A percentile compares a stretch with the other conserved stretches of the same genome.
Conservation (phyloP, 2,113 vertebrate genomes). For the Connochaetes taurinus region DNA sequence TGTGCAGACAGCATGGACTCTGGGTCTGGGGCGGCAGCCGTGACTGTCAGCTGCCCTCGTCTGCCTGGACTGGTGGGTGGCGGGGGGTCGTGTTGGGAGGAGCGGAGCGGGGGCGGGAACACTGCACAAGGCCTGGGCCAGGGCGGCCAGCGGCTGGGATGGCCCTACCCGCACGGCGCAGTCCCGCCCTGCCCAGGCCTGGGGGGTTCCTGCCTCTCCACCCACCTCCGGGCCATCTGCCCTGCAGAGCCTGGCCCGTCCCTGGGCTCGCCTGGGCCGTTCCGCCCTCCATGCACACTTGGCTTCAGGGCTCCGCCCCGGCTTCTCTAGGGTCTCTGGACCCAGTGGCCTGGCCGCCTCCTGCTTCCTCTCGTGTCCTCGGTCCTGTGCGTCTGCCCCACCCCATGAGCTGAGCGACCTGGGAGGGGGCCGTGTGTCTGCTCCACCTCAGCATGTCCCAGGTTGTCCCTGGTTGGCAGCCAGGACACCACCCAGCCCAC, state of each 20-base stretch:
- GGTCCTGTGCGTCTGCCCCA: fast-evolving
- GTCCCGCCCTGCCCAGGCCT: not conserved
- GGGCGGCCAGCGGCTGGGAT: fast-evolving
- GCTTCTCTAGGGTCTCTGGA: not conserved
- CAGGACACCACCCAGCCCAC: not conserved
- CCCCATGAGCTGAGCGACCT: fast-evolving
- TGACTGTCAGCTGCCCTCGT: not conserved
- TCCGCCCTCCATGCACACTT: fast-evolving
- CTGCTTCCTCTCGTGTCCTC: not conserved
- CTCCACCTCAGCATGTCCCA: not conserved
- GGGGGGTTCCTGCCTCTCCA: fast-evolving
- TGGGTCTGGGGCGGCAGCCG: fast-evolving
- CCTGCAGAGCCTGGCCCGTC: fast-evolving
- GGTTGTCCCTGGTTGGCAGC: fast-evolving
- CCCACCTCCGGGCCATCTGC: fast-evolving
- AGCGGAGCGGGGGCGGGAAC: fast-evolving
- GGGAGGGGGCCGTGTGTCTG: not conserved
- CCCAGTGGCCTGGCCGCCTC: not conserved
- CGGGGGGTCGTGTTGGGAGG: fast-evolving
- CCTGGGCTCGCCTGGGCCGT: fast-evolving
- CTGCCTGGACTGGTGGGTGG: fast-evolving
- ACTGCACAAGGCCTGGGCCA: not conserved
- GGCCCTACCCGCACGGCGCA: fast-evolving
- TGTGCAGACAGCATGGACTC: fast-evolving
- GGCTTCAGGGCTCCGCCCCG: not conserved